Evolutionary conservation across 2,797 vertebrate genomes (phyloP).

Genomic region (Liasis olivaceus): DNA sequence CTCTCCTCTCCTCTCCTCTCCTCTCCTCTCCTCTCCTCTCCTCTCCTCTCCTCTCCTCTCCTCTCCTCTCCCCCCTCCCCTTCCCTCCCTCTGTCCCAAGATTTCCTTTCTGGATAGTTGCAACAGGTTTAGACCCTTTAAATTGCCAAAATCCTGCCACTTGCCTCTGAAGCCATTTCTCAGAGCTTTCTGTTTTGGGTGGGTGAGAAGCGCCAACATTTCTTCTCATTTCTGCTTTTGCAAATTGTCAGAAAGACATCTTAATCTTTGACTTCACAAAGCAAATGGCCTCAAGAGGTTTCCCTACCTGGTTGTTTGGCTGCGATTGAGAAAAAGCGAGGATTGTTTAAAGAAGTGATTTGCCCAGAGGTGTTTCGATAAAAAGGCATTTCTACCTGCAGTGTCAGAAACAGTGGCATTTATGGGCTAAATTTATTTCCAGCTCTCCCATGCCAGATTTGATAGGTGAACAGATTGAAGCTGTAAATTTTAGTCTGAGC

Average conservation of each 20-base stretch:
- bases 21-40: background rate
- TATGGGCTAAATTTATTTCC: slow-evolving; percentile 29
- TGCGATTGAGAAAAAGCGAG: background rate
- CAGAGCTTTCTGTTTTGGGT: background rate
- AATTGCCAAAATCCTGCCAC: no score
- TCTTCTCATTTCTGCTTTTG: background rate
- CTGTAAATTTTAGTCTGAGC: slow-evolving; percentile 12
- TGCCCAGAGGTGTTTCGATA: slow-evolving; percentile 21
- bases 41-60: background rate
- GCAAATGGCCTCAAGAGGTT: background rate
- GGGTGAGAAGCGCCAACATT: background rate
- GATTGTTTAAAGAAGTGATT: slow-evolving; percentile 28
- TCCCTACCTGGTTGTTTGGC: background rate
- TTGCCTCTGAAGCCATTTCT: background rate
- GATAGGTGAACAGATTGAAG: slow-evolving; percentile 27
- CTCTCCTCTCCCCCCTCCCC: background rate
- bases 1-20: no score
- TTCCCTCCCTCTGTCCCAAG: background rate
- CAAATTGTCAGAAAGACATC: background rate
- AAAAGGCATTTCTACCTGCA: slow-evolving; percentile 29
- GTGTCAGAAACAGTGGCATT: slow-evolving; percentile 15
- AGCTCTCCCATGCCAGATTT: slow-evolving; percentile 18
- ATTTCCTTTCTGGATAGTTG: background rate
- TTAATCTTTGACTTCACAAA: slow-evolving; percentile 8
- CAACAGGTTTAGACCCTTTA: background rate